Evolutionary conservation across 2,113 vertebrate genomes (phyloP), one percentile per base, ranked within the genome.

Genomic region (Heterotilapia buettikoferi): DNA sequence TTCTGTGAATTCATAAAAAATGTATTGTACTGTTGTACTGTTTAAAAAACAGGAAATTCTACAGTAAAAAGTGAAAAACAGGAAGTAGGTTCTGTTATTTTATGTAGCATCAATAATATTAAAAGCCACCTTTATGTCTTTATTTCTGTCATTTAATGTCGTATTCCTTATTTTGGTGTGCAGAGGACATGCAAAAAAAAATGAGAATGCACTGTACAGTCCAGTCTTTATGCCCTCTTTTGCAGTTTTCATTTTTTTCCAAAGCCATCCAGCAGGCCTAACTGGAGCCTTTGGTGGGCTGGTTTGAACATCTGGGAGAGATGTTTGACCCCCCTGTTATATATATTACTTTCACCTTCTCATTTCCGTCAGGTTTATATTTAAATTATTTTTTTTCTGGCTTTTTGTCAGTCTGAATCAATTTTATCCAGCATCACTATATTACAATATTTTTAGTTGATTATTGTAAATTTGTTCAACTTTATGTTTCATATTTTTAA

Each of bases 361-460:
- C 33, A 9, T 14, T 40, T 24, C 3, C 0, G 0, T 24, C 38
- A 40, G n/a, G 38, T 71, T 1, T 2, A 14, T 26, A 71, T 40
- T 1, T 43, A 43, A 43, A 71, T 43, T 0, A 24, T 43, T 73
- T 3, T 43, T 43, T 45, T 73, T 73, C 4, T 4, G 21, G 2
- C 21, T 24, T 73, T 45, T 73, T 26, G 5, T 43, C n/a, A 1
- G 3, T 43, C 0, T 68, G 33, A 40, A 68, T 24, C 12, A 0
- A 40, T 71, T 43, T 71, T 40, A 68, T 59, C 56, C 0, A 59
- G n/a, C 36, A 40, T 40, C 2, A 4, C 11, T 68, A 40, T 68
- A 43, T 71, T 43, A 21, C 9, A 71, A 40, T 71, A 71, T 40
- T 71, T 68, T 16, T 16, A 47, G 45, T 6, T 16, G 13, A 47